Evolutionary conservation across 1,140 invertebrate genomes (phyloP), one percentile per base, ranked within the genome.

Genomic region (Magallana gigas): DNA sequence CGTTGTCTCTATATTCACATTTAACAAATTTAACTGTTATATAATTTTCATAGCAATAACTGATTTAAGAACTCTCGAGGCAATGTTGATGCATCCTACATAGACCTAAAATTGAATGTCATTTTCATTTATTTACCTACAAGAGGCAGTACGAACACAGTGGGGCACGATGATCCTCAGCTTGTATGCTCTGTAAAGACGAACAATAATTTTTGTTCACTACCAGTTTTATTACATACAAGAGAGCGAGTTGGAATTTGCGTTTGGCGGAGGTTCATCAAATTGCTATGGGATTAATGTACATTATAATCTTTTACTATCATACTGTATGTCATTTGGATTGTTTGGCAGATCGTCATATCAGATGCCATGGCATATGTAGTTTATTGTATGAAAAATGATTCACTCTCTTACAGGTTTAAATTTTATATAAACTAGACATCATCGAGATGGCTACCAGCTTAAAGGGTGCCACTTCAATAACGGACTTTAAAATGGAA

Each of bases 221-320:
- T 18, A 29, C 23, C 36, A 29, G 68, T 76, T 76, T 76, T 76
- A 76, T 76, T 76, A 29, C 23, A 9, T 23, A 11, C 12, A 48
- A 76, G 68, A 36, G 18, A 29, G 68, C 36, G 68, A 76, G 23
- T 76, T 2, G 68, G 68, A 76, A 76, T 76, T 29, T 76, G 68
- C 68, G 9, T 36, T 76, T 76, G 68, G 68, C 68, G 23, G 68
- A 76, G 23, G 9, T 76, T 76, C 29, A 76, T 29, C 12, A 29
- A 29, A 76, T 76, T 76, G 68, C 68, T 76, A 76, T 29, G 68
- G 68, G 23, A 76, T 76, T 48, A 71, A 36, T 76, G 68, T 76
- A 76, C 23, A 76, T 76, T 48, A 76, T 76, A 29, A 76, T 76
- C 68, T 29, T 76, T 76, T 76, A 23, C 23, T 76, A 76, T 76